A percentile compares a stretch with the other conserved stretches of the same genome.
phyloP scores from a whole-genome alignment of 2,888 invertebrate genomes.

The Drosophila tripunctata region DNA sequence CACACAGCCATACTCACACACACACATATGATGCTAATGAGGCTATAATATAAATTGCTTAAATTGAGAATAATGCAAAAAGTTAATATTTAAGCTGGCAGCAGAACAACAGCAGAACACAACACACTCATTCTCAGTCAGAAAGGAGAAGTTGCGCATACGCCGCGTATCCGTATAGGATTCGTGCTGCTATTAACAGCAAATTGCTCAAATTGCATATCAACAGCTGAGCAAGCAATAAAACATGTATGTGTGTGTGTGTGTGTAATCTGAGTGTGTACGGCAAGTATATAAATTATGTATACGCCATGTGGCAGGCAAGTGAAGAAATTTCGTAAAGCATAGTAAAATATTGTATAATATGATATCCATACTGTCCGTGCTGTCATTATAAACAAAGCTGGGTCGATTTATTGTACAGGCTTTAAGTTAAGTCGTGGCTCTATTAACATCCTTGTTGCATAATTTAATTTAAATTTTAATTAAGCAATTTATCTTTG shows the following conservation, averaged over 20 bases:
- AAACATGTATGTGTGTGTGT: constrained; percentile 19
- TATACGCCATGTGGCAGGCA: constrained; percentile 29
- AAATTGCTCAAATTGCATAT: constrained; percentile 57
- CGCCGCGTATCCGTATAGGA: constrained; percentile 23
- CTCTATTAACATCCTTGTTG: constrained; percentile 5
- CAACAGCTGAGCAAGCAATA: constrained; percentile 51
- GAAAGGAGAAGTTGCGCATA: constrained; percentile 37
- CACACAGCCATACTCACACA: constrained; percentile 1
- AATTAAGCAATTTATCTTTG: constrained; percentile 14
- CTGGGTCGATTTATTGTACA: constrained; percentile 2
- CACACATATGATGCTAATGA: constrained; percentile 64
- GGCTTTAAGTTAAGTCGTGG: background rate
- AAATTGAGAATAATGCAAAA: constrained; percentile 77
- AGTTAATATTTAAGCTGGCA: constrained; percentile 51
- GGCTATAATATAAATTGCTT: constrained; percentile 75
- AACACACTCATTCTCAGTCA: background rate
- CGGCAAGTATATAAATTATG: constrained; percentile 40
- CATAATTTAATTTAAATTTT: constrained; percentile 2
- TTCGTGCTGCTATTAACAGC: constrained; percentile 44
- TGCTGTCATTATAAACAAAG: background rate
- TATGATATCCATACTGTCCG: constrained; percentile 1
- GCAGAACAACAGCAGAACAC: constrained; percentile 2
- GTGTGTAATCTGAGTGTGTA: background rate
- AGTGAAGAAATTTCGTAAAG: constrained; percentile 12
- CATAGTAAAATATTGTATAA: constrained; percentile 28